These are phyloP conservation scores for Rhodophaea formosa DNA, from an alignment of 2,888 invertebrate genomes.

Conservation along the genomic window DNA sequence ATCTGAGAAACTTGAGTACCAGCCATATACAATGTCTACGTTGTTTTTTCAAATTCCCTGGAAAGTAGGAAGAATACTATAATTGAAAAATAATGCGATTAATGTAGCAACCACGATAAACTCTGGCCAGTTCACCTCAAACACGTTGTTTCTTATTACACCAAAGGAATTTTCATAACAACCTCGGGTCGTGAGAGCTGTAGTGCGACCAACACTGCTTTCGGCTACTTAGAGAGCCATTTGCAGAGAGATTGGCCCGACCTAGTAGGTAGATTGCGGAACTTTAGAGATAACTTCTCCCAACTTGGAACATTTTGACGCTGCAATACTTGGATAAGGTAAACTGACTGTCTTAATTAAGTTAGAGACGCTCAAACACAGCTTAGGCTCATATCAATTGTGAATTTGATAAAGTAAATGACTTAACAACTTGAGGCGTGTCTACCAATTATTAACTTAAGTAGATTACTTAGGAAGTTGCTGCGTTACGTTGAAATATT, in stretches of 20 bases:
- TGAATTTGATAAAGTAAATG: conserved; percentile 38
- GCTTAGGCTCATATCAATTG: conserved; percentile 51
- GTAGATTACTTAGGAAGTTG: background rate
- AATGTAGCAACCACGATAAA: conserved; percentile 28
- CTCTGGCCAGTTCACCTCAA: conserved; percentile 33
- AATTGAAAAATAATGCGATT: too few relatives aligned
- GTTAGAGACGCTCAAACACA: conserved; percentile 58
- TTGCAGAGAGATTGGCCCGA: conserved; percentile 71
- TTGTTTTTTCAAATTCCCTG: too few relatives aligned
- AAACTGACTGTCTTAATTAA: conserved; percentile 74
- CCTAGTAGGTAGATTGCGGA: conserved; percentile 74
- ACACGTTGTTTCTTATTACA: conserved; percentile 53
- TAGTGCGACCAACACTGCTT: conserved; percentile 56
- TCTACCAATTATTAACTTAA: conserved; percentile 5
- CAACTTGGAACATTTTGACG: conserved; percentile 77
- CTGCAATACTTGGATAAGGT: conserved; percentile 76
- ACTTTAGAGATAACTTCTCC: conserved; percentile 74
- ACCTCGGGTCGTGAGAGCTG: conserved; percentile 45
- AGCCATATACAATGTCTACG: too few relatives aligned
- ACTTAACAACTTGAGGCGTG: conserved; percentile 31
- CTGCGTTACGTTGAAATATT: background rate
- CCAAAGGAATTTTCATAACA: conserved; percentile 63
- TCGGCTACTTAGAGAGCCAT: conserved; percentile 73
- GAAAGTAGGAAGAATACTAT: too few relatives aligned
- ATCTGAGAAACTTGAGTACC: too few relatives aligned